Conservation (phyloP, 2,888 invertebrate species). For the Abrostola triplasia region DNA sequence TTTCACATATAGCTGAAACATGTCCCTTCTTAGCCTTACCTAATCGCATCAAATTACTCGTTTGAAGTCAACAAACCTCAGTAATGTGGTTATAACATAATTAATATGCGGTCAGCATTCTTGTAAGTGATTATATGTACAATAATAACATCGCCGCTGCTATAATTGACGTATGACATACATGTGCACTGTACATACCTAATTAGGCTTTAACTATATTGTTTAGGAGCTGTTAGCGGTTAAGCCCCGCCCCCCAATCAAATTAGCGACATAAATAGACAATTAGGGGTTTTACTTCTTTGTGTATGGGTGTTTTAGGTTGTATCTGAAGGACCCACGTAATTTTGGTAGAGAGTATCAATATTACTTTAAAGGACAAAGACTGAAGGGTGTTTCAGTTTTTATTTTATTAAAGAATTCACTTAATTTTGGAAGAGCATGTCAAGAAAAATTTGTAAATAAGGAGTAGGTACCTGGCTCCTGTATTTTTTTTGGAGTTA, state of each 20-base stretch:
- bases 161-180: not conserved
- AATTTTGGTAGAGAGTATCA: too few relatives aligned
- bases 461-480: too few relatives aligned
- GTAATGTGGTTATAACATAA: slow-evolving; percentile 25
- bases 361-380: too few relatives aligned
- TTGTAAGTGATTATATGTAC: slow-evolving; percentile 6
- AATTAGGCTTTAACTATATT: slow-evolving; percentile 1
- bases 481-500: too few relatives aligned
- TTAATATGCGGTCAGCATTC: slow-evolving; percentile 20
- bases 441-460: too few relatives aligned
- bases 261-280: not conserved
- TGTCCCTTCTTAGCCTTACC: not conserved
- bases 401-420: too few relatives aligned
- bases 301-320: not conserved
- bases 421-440: too few relatives aligned
- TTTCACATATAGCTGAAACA: not conserved
- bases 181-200: slow-evolving; percentile 2
- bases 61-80: slow-evolving; percentile 28
- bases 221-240: not conserved
- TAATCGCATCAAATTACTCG: not conserved
- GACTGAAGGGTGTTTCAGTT: too few relatives aligned
- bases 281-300: not conserved
- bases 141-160: not conserved
- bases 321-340: too few relatives aligned
- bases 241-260: not conserved